Conservation (phyloP, 2,797 vertebrate genomes). For the Sylvilagus floridanus region DNA sequence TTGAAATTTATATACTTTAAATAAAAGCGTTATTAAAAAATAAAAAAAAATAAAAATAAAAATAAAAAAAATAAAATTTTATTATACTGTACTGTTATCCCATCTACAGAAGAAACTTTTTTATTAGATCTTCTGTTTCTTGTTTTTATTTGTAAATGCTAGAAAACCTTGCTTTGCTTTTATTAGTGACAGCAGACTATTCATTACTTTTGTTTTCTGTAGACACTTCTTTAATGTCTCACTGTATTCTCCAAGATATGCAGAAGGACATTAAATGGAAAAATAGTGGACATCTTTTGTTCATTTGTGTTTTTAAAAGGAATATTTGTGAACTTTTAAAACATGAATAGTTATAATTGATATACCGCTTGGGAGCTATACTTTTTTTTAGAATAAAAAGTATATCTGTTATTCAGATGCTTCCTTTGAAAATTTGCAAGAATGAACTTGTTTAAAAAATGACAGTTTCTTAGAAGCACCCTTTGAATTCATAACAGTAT, state of each 20-base stretch:
- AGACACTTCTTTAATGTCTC: neutral
- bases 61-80: constrained; percentile 46
- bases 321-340: neutral
- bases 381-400: neutral
- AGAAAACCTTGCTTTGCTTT: neutral
- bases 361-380: neutral
- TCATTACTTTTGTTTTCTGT: neutral
- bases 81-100: neutral
- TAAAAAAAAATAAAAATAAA: too few species aligned
- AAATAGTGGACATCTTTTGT: neutral
- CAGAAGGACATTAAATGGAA: neutral
- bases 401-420: constrained; percentile 6
- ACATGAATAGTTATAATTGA: neutral
- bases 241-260: neutral
- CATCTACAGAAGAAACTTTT: neutral
- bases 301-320: constrained; percentile 7
- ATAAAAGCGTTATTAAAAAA: too few species aligned
- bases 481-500: neutral
- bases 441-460: neutral
- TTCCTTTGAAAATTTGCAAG: constrained; percentile 7
- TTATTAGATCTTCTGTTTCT: neutral
- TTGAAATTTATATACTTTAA: too few species aligned
- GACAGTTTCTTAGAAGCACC: neutral
- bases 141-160: constrained; percentile 19
- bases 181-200: constrained; percentile 8